Percentiles rank a stretch among this genome's conserved stretches.
phyloP scores from a whole-genome alignment of 2,113 vertebrate species.

The Rhinolophus sinicus region DNA sequence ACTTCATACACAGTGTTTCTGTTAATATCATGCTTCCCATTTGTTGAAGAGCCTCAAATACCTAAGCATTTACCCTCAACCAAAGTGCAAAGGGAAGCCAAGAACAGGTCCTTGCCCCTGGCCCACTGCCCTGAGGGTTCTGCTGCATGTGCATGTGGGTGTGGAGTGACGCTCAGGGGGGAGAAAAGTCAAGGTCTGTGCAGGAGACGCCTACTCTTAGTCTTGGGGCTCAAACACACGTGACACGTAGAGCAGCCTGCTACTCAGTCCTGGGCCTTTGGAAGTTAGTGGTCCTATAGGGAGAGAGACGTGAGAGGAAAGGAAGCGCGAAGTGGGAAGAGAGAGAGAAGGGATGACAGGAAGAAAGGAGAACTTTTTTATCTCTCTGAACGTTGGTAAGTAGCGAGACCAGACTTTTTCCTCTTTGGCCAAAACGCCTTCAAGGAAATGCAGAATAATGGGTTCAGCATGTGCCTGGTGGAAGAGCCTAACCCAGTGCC shows the following conservation, averaged over 20 bases:
- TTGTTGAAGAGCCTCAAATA: constrained; percentile 34
- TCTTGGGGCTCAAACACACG: background rate
- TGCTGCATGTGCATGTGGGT: background rate
- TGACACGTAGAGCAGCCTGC: background rate
- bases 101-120: background rate
- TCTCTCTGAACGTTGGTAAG: background rate
- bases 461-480: background rate
- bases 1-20: background rate
- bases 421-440: background rate
- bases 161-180: background rate
- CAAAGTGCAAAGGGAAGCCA: background rate
- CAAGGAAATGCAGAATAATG: background rate
- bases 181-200: background rate
- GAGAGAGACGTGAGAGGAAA: background rate
- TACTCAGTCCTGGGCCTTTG: background rate
- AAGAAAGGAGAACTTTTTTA: constrained; percentile 22
- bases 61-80: constrained; percentile 19
- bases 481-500: background rate
- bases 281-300: background rate
- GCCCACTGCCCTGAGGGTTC: background rate
- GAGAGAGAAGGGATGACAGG: background rate
- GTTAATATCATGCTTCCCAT: background rate
- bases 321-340: background rate
- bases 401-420: background rate
- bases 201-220: background rate